A percentile compares a stretch with the other conserved stretches of the same genome.
phyloP scores from a whole-genome alignment of 1,140 invertebrate genomes.

The Drosophila grimshawi region DNA sequence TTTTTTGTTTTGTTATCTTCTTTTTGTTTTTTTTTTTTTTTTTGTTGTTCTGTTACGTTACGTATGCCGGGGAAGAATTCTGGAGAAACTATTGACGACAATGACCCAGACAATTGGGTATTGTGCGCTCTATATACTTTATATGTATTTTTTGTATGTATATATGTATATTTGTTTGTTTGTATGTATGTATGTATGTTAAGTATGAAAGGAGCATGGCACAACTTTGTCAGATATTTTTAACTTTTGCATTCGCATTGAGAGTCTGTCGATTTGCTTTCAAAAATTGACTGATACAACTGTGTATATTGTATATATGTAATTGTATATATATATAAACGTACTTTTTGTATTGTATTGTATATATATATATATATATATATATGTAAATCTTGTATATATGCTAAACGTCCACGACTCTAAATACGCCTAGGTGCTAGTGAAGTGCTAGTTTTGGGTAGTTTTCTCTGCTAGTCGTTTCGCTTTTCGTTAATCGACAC shows the following conservation, averaged over 20 bases:
- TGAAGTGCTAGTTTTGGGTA: slow-evolving; percentile 58
- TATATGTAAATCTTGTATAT: slow-evolving; percentile 76
- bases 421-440: slow-evolving; percentile 58
- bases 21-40: too few species aligned
- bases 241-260: slow-evolving; percentile 9
- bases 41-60: slow-evolving; percentile 37
- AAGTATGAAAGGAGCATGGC: slow-evolving; percentile 42
- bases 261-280: slow-evolving; percentile 50
- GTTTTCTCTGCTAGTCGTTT: slow-evolving; percentile 28
- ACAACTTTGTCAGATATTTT: slow-evolving; percentile 33
- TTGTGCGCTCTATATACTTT: neutral
- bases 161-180: slow-evolving; percentile 12
- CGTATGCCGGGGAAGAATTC: slow-evolving; percentile 69
- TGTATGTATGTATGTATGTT: slow-evolving; percentile 23
- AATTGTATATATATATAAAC: slow-evolving; percentile 52
- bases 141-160: slow-evolving; percentile 15
- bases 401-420: slow-evolving; percentile 66
- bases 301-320: slow-evolving; percentile 45
- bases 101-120: slow-evolving; percentile 26
- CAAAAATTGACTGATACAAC: slow-evolving; percentile 62
- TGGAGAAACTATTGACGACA: slow-evolving; percentile 45
- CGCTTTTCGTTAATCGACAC: slow-evolving; percentile 5
- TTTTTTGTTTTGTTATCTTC: neutral
- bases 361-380: slow-evolving; percentile 54
- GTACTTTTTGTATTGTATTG: slow-evolving; percentile 32